A percentile compares a stretch with the other conserved stretches of the same genome.
Conservation (phyloP, 2,888 invertebrate genomes). For the Cepaea hortensis region DNA sequence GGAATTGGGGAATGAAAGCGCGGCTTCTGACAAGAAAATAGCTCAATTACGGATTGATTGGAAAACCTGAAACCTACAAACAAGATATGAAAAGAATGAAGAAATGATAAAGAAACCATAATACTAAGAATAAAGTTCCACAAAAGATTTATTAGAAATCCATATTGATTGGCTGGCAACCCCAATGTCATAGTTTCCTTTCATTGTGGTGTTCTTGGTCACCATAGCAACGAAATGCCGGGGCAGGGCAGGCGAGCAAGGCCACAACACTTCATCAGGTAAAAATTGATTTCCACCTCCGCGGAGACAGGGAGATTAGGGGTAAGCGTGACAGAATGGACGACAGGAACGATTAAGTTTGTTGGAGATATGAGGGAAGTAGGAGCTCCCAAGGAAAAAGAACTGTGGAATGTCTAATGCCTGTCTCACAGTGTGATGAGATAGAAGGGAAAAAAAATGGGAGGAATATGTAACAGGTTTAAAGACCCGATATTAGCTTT, state of each 20-base stretch:
- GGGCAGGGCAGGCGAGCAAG: conserved; percentile 4
- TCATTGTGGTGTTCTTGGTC: conserved; percentile 46
- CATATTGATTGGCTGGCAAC: conserved; percentile 41
- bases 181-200: conserved; percentile 45
- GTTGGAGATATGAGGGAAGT: neutral
- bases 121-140: conserved; percentile 29
- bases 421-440: too few relatives aligned
- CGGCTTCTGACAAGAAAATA: neutral
- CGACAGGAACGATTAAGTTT: too few relatives aligned
- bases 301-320: conserved; percentile 1
- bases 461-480: too few relatives aligned
- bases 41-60: neutral
- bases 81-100: neutral
- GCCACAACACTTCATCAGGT: conserved; percentile 28
- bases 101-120: conserved; percentile 16
- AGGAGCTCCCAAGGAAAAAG: too few relatives aligned
- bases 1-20: neutral
- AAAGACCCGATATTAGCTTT: too few relatives aligned
- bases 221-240: conserved; percentile 42
- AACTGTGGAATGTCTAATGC: too few relatives aligned
- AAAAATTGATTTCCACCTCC: conserved; percentile 36
- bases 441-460: too few relatives aligned
- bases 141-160: conserved; percentile 49
- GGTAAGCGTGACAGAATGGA: conserved; percentile 6
- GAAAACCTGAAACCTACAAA: neutral